phyloP scores from a whole-genome alignment of 2,888 invertebrate genomes.

The Trypoxylon attenuatum region DNA sequence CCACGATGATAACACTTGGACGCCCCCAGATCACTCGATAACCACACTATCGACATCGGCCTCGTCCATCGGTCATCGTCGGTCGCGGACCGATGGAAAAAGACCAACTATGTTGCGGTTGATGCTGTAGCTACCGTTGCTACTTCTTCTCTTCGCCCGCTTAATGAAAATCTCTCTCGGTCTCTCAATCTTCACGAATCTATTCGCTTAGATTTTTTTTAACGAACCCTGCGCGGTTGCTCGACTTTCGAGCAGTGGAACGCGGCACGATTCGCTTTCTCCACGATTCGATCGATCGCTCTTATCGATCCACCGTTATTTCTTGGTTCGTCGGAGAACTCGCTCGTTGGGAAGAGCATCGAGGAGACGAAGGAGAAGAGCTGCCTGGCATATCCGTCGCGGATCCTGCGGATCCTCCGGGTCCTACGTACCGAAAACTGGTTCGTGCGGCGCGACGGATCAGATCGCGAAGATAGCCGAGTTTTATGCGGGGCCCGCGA shows the following conservation, averaged over 20 bases:
- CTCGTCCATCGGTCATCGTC: slow-evolving; percentile 63
- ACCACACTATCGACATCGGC: slow-evolving; percentile 68
- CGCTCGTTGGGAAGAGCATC: too few species aligned
- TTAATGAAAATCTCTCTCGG: slow-evolving; percentile 5
- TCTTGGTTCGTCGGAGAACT: slow-evolving; percentile 1
- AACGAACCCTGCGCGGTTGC: slow-evolving; percentile 44
- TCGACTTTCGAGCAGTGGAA: slow-evolving; percentile 48
- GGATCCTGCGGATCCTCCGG: too few species aligned
- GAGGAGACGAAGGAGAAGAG: too few species aligned
- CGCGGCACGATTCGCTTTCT: slow-evolving; percentile 49
- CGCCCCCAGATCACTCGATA: slow-evolving; percentile 75
- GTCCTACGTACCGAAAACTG: slow-evolving; percentile 69
- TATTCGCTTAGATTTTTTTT: slow-evolving; percentile 20
- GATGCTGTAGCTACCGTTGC: too few species aligned
- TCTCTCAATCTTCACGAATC: background rate
- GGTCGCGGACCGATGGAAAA: slow-evolving; percentile 45
- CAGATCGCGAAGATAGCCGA: slow-evolving; percentile 72
- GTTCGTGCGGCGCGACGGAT: slow-evolving; percentile 72
- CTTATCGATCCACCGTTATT: slow-evolving; percentile 34
- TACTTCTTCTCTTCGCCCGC: background rate
- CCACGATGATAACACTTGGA: slow-evolving; percentile 69
- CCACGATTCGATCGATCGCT: slow-evolving; percentile 23
- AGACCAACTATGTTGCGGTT: slow-evolving; percentile 35
- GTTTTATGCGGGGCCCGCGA: slow-evolving; percentile 64
- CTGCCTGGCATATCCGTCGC: too few species aligned